Conservation (phyloP, 2,797 vertebrate species). For the Falco berigora region DNA sequence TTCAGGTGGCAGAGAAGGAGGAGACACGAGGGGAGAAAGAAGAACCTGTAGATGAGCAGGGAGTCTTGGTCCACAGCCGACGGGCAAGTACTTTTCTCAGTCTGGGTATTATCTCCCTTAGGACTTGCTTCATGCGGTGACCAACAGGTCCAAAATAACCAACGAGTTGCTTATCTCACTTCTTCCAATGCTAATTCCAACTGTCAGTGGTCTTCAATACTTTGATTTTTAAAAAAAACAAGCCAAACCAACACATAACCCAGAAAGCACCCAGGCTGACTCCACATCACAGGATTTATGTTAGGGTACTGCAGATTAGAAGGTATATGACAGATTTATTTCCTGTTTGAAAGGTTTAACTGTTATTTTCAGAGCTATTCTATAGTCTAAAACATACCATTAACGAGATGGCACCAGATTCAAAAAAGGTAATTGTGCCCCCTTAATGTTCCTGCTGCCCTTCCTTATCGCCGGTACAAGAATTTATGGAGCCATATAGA, state of each 20-base stretch:
- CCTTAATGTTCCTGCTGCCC: not conserved
- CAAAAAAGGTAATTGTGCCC: not conserved
- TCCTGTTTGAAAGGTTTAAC: not conserved
- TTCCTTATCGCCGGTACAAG: conserved; percentile 1
- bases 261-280: not conserved
- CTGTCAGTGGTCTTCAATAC: not conserved
- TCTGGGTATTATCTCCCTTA: not conserved
- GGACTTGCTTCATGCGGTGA: not conserved
- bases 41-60: conserved; percentile 82
- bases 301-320: not conserved
- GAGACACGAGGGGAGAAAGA: conserved; percentile 83
- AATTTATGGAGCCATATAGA: not conserved
- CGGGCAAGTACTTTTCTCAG: conserved; percentile 73
- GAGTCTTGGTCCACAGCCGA: conserved; percentile 74
- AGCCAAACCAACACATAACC: not conserved
- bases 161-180: not conserved
- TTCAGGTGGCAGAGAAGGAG: conserved; percentile 78
- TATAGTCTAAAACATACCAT: not conserved
- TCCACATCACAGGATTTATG: not conserved
- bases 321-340: not conserved
- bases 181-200: not conserved
- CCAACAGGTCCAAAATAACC: not conserved
- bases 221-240: not conserved
- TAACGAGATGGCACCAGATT: not conserved
- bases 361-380: not conserved